Conservation (phyloP, 2,797 vertebrate species). For the Falco naumanni region DNA sequence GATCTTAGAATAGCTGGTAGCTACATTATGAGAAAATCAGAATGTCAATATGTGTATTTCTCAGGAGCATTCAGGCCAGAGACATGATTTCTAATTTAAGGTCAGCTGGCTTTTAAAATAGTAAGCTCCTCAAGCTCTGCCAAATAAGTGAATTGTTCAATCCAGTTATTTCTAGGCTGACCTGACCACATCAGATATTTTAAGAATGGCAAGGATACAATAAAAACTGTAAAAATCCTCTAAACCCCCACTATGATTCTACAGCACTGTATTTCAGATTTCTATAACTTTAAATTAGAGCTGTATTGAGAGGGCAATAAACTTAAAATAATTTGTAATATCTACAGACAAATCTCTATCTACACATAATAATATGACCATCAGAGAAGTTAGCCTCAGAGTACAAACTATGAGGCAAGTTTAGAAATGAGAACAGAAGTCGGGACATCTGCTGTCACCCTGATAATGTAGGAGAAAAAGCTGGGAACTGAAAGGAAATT, state of each 20-base stretch:
- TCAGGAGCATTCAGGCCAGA: neutral
- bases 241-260: neutral
- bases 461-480: neutral
- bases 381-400: neutral
- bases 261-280: neutral
- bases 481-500: neutral
- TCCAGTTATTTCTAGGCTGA: conserved; percentile 13
- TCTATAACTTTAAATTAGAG: neutral
- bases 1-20: conserved; percentile 39
- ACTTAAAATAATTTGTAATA: neutral
- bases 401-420: neutral
- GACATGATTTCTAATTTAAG: conserved; percentile 46
- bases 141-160: conserved; percentile 37
- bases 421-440: neutral
- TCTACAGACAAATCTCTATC: neutral
- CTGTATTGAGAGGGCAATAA: neutral
- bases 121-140: conserved; percentile 29
- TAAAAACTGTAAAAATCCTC: neutral
- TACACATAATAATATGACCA: neutral
- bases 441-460: neutral
- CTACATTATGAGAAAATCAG: conserved; percentile 52
- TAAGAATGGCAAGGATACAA: conserved; percentile 6
- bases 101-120: conserved; percentile 31
- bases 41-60: conserved; percentile 56
- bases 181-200: neutral